phyloP scores from a whole-genome alignment of 1,140 invertebrate genomes.

The Hormaphis cornu region DNA sequence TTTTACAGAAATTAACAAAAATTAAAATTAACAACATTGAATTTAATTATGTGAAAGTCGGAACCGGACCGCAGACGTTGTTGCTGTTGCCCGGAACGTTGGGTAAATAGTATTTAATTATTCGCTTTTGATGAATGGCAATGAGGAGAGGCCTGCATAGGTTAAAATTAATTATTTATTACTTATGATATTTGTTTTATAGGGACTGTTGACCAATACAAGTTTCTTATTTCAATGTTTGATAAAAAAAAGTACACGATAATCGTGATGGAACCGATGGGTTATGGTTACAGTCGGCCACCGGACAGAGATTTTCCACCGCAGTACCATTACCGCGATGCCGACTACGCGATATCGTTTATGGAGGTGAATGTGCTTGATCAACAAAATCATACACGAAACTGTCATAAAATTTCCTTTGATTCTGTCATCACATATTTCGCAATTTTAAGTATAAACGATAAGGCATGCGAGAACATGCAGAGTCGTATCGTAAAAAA shows the following conservation, averaged over 20 bases:
- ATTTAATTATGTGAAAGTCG: conserved; percentile 64
- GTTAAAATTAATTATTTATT: too few relatives aligned
- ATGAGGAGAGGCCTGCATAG: too few relatives aligned
- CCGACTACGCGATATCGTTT: conserved; percentile 56
- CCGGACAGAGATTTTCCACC: conserved; percentile 58
- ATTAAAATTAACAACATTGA: conserved; percentile 50
- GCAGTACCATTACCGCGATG: conserved; percentile 68
- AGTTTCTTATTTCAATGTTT: conserved; percentile 63
- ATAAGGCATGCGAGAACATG: too few relatives aligned
- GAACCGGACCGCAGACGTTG: conserved; percentile 56
- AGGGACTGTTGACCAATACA: conserved; percentile 77
- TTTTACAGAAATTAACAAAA: conserved; percentile 40
- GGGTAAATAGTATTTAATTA: too few relatives aligned
- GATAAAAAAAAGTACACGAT: conserved; percentile 60
- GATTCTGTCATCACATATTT: too few relatives aligned
- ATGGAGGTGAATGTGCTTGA: conserved; percentile 65
- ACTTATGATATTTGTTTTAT: too few relatives aligned
- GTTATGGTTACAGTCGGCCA: conserved; percentile 75
- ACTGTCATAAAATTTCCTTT: too few relatives aligned
- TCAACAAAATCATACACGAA: too few relatives aligned
- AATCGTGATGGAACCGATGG: conserved; percentile 79
- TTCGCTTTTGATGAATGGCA: too few relatives aligned
- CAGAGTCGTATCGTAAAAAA: too few relatives aligned
- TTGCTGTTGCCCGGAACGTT: conserved; percentile 68
- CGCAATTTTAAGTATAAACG: too few relatives aligned